Base-by-base conservation (phyloP, 2,888 invertebrate genomes). In the Agonum fuliginosum region DNA sequence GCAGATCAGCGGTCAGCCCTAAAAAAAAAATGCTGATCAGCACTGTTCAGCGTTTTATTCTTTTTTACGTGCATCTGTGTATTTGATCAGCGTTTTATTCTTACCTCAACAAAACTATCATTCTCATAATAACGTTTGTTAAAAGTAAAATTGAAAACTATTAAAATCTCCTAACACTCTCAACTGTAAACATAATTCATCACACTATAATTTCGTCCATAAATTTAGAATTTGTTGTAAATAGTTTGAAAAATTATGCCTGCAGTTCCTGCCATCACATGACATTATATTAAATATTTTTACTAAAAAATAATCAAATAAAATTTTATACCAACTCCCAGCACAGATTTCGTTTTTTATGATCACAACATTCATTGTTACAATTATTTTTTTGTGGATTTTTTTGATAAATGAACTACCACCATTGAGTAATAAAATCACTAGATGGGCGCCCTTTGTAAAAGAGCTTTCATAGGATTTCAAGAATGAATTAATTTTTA, bases 321-420 rank as follows among this genome's bases (percentile, higher is more conserved):
- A 67, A 37, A 41, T n/a, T 30, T 30, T 41, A 12, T 67, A 67
- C 67, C 67, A 30, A 75, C 22, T 67, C 75, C 65, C 75, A 75
- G 62, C 74, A 74, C 54, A 74, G 17, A 41, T 74, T 74, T 74
- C 43, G 46, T 65, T 51, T 27, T 14, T 75, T 75, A 58, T 43
- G 67, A 75, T 75, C 75, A 75, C 75, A 75, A 75, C 75, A 73
- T 62, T 73, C 58, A 75, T 58, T 67, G 62, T 75, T 75, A 75
- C 62, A 62, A 74, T 65, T 27, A 74, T 37, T 72, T 41, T 58
- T 73, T 65, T 73, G 54, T 62, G 46, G n/a, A 17, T 43, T 54
- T 58, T 54, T 74, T 74, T 51, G 62, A 58, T 8, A 58, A 73
- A 62, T 24, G 20, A 73, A 58, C 75, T 75, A 75, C 75, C 75